Conservation (phyloP, 2,113 vertebrate genomes). For the Seriola aureovittata region DNA sequence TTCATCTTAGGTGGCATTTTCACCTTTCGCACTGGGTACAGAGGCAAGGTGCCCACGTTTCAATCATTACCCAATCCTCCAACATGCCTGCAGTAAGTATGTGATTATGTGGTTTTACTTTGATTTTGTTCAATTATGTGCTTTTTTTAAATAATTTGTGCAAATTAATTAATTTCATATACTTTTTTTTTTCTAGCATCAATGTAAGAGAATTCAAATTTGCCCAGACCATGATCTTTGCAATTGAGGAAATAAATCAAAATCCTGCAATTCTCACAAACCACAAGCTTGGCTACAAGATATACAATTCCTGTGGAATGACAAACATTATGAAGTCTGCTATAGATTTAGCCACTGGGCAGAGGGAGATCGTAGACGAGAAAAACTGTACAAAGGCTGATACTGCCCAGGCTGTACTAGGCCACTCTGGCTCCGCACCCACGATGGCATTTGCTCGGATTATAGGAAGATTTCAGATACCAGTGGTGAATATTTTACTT, state of each 20-base stretch:
- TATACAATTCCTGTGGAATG: slow-evolving; percentile 75
- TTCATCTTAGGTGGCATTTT: slow-evolving; percentile 79
- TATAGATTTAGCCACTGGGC: slow-evolving; percentile 63
- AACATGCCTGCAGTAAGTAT: slow-evolving; percentile 54
- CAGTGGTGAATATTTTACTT: slow-evolving; percentile 80
- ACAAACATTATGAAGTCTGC: slow-evolving; percentile 66
- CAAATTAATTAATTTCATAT: not conserved
- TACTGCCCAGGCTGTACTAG: slow-evolving; percentile 62
- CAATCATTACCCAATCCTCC: slow-evolving; percentile 31
- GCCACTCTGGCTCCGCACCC: slow-evolving; percentile 73
- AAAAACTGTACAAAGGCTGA: slow-evolving; percentile 61
- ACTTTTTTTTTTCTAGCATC: slow-evolving; percentile 48
- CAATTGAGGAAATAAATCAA: slow-evolving; percentile 75
- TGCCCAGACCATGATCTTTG: slow-evolving; percentile 76
- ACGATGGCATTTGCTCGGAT: slow-evolving; percentile 68
- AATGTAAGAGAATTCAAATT: slow-evolving; percentile 77
- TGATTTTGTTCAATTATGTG: not conserved
- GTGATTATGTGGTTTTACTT: not conserved
- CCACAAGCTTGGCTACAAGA: slow-evolving; percentile 72
- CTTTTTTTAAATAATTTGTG: not conserved
- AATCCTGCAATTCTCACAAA: slow-evolving; percentile 65
- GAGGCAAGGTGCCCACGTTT: slow-evolving; percentile 19
- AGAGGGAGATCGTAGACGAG: slow-evolving; percentile 44
- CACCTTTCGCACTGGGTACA: slow-evolving; percentile 71
- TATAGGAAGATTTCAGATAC: slow-evolving; percentile 79